These are phyloP conservation scores for Sepioteuthis lessoniana DNA, from an alignment of 2,888 invertebrate species.

Conservation along the genomic window DNA sequence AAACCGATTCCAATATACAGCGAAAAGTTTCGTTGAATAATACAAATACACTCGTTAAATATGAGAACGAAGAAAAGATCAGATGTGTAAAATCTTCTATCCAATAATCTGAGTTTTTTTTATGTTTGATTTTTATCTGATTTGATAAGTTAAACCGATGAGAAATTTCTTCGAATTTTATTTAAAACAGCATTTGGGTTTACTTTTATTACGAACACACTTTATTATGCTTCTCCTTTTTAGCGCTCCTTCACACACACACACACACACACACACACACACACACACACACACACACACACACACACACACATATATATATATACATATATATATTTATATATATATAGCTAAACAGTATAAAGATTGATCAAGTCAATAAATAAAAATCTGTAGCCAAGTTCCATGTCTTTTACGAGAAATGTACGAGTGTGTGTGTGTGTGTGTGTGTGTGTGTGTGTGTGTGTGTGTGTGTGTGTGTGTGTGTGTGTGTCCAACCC, in stretches of 20 bases:
- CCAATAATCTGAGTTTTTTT: not conserved
- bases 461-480: too few species aligned
- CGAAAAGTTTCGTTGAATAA: not conserved
- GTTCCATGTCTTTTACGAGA: too few species aligned
- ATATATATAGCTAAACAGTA: too few species aligned
- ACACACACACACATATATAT: not conserved
- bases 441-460: too few species aligned
- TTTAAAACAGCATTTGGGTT: not conserved
- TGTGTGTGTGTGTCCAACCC: too few species aligned
- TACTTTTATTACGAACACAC: too few species aligned
- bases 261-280: not conserved
- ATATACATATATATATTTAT: too few species aligned
- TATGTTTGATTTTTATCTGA: not conserved
- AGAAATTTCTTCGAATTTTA: not conserved
- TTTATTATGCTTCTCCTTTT: too few species aligned
- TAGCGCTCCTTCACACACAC: fast-evolving
- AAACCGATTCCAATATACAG: not conserved
- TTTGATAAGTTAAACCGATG: not conserved
- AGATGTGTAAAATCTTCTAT: not conserved
- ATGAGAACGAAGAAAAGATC: not conserved
- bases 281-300: not conserved
- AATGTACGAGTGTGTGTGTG: too few species aligned
- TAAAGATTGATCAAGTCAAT: too few species aligned
- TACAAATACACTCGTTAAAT: not conserved
- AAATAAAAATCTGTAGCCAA: too few species aligned